Conservation (phyloP, 2,113 vertebrate genomes). For the Oriolus oriolus region DNA sequence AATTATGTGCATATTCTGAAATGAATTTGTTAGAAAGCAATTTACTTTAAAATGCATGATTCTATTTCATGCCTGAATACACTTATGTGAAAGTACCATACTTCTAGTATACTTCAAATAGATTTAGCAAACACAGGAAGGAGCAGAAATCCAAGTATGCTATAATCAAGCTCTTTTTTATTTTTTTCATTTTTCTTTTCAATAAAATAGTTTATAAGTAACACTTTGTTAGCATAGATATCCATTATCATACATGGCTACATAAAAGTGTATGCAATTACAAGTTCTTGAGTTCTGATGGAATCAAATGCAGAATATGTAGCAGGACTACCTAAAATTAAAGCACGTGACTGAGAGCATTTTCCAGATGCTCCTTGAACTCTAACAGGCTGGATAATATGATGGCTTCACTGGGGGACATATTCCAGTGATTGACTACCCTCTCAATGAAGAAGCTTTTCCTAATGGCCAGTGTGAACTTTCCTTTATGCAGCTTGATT, state of each 20-base stretch:
- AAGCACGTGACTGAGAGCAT: background rate
- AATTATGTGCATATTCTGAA: slow-evolving; percentile 26
- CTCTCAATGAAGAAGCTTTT: background rate
- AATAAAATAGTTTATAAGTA: background rate
- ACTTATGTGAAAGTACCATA: background rate
- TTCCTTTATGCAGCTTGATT: background rate
- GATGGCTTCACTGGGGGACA: background rate
- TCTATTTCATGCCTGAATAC: slow-evolving; percentile 40
- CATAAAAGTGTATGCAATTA: background rate
- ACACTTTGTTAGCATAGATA: background rate
- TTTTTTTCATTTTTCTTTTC: background rate
- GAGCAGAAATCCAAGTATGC: background rate
- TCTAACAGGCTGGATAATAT: background rate
- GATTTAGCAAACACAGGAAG: background rate
- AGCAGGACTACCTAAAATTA: background rate
- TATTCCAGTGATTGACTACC: background rate
- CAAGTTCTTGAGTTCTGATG: background rate
- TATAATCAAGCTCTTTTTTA: background rate
- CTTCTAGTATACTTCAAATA: slow-evolving; percentile 11
- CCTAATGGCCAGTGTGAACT: background rate
- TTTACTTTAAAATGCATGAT: slow-evolving; percentile 36
- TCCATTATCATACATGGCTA: background rate
- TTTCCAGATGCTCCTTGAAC: background rate
- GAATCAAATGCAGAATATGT: background rate
- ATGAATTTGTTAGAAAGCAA: slow-evolving; percentile 43